Evolutionary conservation across 2,113 vertebrate species (phyloP), one percentile per base, ranked within the genome.

Genomic region (Neomonachus schauinslandi): DNA sequence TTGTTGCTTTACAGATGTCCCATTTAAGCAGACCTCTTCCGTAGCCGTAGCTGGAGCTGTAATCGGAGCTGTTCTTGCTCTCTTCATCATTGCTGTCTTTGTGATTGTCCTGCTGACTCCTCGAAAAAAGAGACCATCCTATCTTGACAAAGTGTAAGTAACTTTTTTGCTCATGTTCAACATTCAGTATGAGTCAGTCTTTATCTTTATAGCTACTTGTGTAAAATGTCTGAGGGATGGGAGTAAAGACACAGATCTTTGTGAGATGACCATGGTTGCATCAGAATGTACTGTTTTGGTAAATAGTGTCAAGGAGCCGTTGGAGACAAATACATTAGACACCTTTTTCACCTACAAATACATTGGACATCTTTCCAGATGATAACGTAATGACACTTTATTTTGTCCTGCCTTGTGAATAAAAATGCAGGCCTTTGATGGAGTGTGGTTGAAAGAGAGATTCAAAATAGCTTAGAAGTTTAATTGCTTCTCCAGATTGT

Each of bases 61-160:
- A 95, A 99, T 99, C 98, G 99, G 99, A 80, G 99, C 99, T 53
- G 99, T 99, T 98, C 99, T 99, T 84, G 99, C 99, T 69, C 99
- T 99, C 96, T 99, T 99, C 99, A 99, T 99, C 98, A 99, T 99
- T 89, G 98, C 99, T 69, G 97, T 99, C 98, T 99, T 99, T 98
- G 98, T 99, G 98, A 99, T 99, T 91, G 99, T 99, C 94, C 98
- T 99, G 96, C 96, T 99, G 97, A 99, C 99, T 3, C 99, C 99
- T 53, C 99, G 99, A 96, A 99, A 99, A 90, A 99, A 98, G 97
- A 99, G 98, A 61, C 98, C 99, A 39, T 97, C 99, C 42, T 99
- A 99, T 90, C 98, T 99, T 96, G 98, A 99, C 97, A 99, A 99
- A 99, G 98, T 99, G 99, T 99, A 97, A 98, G 99, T 99, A 98